Conservation (phyloP, 2,113 vertebrate genomes). For the Carassius gibelio region DNA sequence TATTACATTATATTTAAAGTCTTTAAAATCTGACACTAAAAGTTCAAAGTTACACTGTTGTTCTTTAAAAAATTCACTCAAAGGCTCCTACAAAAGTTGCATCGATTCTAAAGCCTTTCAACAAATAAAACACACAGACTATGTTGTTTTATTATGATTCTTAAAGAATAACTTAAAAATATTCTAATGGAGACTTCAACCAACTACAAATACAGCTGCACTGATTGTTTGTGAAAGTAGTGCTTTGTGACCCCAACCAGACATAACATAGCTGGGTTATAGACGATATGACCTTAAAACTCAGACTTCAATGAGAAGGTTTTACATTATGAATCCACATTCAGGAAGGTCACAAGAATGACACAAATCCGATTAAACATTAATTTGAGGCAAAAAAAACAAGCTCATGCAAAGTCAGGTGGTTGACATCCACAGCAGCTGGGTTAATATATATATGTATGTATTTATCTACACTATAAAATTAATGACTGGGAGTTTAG, state of each 20-base stretch:
- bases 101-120: not conserved
- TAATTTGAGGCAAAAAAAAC: not conserved
- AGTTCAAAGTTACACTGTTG: no score
- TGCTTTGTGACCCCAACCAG: not conserved
- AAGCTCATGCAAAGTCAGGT: not conserved
- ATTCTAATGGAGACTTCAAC: not conserved
- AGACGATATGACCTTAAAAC: not conserved
- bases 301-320: not conserved
- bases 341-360: not conserved
- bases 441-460: no score
- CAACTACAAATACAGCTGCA: not conserved
- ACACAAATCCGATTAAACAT: conserved; percentile 15
- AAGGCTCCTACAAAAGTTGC: not conserved
- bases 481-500: not conserved
- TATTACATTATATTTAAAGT: no score
- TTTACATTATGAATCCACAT: not conserved
- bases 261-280: not conserved
- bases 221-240: not conserved
- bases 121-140: not conserved
- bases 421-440: not conserved
- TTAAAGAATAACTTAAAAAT: not conserved
- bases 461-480: conserved; percentile 23
- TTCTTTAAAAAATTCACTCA: not conserved
- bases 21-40: no score
- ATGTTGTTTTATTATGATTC: not conserved